Conservation (phyloP, 2,113 vertebrate species). For the Rhynchomys soricoides region DNA sequence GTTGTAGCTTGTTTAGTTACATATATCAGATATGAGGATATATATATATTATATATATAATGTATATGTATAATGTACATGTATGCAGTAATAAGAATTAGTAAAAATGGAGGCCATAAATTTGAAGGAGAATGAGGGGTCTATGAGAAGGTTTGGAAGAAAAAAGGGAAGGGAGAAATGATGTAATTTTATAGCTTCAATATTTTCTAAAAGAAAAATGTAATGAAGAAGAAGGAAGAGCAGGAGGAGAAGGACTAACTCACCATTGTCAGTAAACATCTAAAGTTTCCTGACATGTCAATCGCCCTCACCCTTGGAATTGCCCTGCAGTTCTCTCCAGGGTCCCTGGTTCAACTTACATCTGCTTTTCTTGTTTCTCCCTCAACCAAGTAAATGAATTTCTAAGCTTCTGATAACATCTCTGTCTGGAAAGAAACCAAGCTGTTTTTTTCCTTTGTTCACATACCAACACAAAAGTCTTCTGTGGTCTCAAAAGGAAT, state of each 20-base stretch:
- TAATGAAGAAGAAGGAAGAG: not conserved
- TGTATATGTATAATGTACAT: not conserved
- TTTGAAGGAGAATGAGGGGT: not conserved
- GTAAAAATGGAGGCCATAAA: not conserved
- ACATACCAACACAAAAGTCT: too few species aligned
- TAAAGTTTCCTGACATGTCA: not conserved
- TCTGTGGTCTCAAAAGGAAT: not conserved
- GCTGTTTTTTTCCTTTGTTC: not conserved
- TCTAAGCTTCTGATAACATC: not conserved
- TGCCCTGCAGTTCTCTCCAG: fast-evolving
- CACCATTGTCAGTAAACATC: not conserved
- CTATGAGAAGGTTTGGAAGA: not conserved
- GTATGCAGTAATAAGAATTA: not conserved
- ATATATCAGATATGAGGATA: too few species aligned
- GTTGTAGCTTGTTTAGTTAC: too few species aligned
- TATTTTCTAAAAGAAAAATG: not conserved
- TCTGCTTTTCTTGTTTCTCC: not conserved
- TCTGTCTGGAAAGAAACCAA: not conserved
- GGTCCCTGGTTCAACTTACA: not conserved
- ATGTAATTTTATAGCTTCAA: not conserved
- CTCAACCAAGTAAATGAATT: not conserved
- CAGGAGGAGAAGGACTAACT: not conserved
- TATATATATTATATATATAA: too few species aligned
- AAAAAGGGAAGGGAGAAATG: not conserved
- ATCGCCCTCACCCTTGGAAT: not conserved